Conservation (phyloP, 2,797 vertebrate species). For the Muscicapa striata region DNA sequence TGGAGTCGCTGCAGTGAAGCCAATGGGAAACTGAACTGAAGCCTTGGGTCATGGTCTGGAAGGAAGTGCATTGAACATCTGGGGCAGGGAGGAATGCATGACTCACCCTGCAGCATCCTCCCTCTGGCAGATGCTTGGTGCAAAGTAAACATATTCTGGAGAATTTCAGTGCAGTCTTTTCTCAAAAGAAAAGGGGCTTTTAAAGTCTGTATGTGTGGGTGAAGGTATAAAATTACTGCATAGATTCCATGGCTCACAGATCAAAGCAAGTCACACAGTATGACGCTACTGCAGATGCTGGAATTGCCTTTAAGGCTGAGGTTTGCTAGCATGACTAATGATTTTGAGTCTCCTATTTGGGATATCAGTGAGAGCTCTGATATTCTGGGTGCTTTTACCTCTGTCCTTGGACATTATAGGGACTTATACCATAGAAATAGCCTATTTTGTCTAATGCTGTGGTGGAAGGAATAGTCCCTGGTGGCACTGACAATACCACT, state of each 20-base stretch:
- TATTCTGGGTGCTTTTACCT: conserved; percentile 2
- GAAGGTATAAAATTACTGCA: conserved; percentile 30
- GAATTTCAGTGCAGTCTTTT: not conserved
- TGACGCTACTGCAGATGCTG: conserved; percentile 3
- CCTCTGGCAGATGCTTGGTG: conserved; percentile 42
- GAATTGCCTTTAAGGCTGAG: not conserved
- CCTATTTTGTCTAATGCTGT: not conserved
- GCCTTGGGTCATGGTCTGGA: conserved; percentile 48
- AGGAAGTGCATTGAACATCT: conserved; percentile 57
- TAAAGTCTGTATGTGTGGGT: conserved; percentile 32
- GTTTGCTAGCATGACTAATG: conserved; percentile 25
- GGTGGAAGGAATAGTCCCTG: not conserved
- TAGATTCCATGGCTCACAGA: not conserved
- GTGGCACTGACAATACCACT: not conserved
- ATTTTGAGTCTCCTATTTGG: not conserved
- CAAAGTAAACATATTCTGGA: conserved; percentile 48
- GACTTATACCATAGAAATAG: not conserved
- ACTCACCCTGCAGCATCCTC: conserved; percentile 61
- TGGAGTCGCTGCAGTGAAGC: conserved; percentile 27
- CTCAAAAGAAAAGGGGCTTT: conserved; percentile 31
- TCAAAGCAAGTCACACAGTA: conserved; percentile 21
- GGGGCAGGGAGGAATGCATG: conserved; percentile 27
- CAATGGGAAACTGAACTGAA: conserved; percentile 46
- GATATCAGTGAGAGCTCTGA: not conserved
- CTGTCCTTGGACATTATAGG: not conserved